A percentile compares a stretch with the other conserved stretches of the same genome.
These are phyloP conservation scores for Dinoponera quadriceps DNA, from an alignment of 1,140 invertebrate genomes.

Conservation along the genomic window DNA sequence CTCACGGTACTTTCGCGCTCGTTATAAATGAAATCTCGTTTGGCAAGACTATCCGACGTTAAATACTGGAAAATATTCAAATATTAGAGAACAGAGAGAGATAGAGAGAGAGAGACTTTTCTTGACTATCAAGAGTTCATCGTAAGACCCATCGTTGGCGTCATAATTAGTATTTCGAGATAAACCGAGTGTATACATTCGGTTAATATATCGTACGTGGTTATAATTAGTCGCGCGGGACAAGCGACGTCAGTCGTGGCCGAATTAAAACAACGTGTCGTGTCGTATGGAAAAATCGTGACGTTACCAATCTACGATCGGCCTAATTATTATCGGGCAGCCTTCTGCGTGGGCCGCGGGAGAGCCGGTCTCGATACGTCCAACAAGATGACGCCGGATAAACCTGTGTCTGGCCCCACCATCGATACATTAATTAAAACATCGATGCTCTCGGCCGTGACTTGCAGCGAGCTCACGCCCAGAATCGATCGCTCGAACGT, in stretches of 20 bases:
- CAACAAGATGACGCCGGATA: constrained; percentile 53
- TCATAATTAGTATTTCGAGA: too few relatives aligned
- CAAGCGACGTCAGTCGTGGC: background rate
- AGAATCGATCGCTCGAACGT: constrained; percentile 70
- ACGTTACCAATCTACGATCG: constrained; percentile 20
- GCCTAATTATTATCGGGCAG: constrained; percentile 73
- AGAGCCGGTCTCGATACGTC: constrained; percentile 58
- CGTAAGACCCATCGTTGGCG: too few relatives aligned
- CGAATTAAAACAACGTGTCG: constrained; percentile 3
- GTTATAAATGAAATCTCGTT: too few relatives aligned
- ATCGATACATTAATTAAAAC: constrained; percentile 82
- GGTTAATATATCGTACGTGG: constrained; percentile 69
- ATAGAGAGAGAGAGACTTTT: too few relatives aligned
- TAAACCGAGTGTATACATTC: constrained; percentile 41
- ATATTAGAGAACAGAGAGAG: too few relatives aligned
- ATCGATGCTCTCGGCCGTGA: constrained; percentile 67
- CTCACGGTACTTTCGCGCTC: too few relatives aligned
- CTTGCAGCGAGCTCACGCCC: constrained; percentile 77
- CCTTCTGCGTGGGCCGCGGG: constrained; percentile 44
- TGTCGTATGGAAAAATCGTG: constrained; percentile 24
- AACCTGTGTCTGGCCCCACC: constrained; percentile 57
- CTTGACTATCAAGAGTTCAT: too few relatives aligned
- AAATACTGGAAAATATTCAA: too few relatives aligned
- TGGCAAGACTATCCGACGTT: too few relatives aligned
- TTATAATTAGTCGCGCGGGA: constrained; percentile 58